These are phyloP conservation scores for Carettochelys insculpta DNA, from an alignment of 2,113 vertebrate genomes.

Conservation along the genomic window DNA sequence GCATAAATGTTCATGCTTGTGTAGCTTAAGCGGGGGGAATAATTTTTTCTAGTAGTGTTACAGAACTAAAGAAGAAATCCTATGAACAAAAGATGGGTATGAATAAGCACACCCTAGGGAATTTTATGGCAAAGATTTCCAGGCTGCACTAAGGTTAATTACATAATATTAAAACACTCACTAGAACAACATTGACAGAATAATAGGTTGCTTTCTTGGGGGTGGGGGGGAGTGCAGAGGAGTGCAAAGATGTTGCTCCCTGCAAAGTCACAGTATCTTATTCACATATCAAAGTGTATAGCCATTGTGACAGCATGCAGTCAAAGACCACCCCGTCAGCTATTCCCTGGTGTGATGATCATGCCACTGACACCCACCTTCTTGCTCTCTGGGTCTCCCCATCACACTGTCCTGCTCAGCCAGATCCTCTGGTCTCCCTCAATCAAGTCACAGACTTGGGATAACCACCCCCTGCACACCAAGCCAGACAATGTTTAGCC, in stretches of 20 bases:
- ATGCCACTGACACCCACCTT: too few species aligned
- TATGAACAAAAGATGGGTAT: not conserved
- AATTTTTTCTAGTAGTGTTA: not conserved
- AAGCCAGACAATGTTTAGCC: too few species aligned
- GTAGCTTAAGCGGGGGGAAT: not conserved
- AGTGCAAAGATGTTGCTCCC: not conserved
- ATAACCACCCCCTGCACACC: too few species aligned
- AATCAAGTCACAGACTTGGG: too few species aligned
- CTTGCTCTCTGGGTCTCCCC: too few species aligned
- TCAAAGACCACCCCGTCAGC: too few species aligned
- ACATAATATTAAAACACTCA: not conserved
- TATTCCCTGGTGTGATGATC: too few species aligned
- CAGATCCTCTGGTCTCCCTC: too few species aligned
- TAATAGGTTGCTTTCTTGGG: too few species aligned
- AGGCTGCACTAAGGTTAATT: not conserved
- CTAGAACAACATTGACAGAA: not conserved
- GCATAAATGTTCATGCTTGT: not conserved
- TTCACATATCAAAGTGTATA: not conserved
- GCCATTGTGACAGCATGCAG: too few species aligned
- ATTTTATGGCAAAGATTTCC: not conserved
- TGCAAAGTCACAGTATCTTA: not conserved
- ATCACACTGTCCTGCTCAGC: too few species aligned
- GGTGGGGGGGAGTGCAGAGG: too few species aligned
- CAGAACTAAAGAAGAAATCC: not conserved
- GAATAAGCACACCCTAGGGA: not conserved